phyloP scores from a whole-genome alignment of 2,888 invertebrate genomes.

The Silvanus unidentatus region DNA sequence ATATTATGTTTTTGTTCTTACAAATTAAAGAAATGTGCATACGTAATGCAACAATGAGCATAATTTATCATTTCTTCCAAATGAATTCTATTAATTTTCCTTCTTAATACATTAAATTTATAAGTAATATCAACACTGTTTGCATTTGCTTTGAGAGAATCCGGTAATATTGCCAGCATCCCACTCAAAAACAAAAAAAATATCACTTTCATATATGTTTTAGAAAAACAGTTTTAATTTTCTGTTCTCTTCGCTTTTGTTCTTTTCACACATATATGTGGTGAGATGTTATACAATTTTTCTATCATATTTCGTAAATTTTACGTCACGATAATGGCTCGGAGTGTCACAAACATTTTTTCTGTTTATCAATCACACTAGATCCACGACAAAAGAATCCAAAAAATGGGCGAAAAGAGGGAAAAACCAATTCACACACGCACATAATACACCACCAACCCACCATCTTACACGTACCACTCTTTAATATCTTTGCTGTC shows the following conservation, averaged over 20 bases:
- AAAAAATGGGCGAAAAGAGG: no score
- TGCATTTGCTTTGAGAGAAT: no score
- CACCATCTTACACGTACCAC: slow-evolving; percentile 78
- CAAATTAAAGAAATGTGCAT: slow-evolving; percentile 1
- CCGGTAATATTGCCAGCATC: neutral
- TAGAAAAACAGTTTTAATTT: no score
- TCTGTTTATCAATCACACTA: neutral
- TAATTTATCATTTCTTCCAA: slow-evolving; percentile 12
- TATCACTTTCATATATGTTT: slow-evolving; percentile 22
- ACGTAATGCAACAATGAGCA: slow-evolving; percentile 23
- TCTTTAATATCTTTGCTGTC: slow-evolving; percentile 89
- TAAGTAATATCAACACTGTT: slow-evolving; percentile 3
- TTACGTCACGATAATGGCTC: slow-evolving; percentile 33
- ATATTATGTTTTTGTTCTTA: neutral
- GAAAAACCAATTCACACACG: no score
- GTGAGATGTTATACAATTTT: no score
- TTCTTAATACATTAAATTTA: no score
- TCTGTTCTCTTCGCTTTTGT: no score
- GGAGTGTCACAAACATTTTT: slow-evolving; percentile 29
- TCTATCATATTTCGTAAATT: neutral
- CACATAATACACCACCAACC: slow-evolving; percentile 9
- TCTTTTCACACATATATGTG: slow-evolving; percentile 11
- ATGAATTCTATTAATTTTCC: slow-evolving; percentile 14
- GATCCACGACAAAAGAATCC: neutral
- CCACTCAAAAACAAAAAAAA: slow-evolving; percentile 13